phyloP scores from a whole-genome alignment of 2,797 vertebrate genomes.

The Lateolabrax maculatus region DNA sequence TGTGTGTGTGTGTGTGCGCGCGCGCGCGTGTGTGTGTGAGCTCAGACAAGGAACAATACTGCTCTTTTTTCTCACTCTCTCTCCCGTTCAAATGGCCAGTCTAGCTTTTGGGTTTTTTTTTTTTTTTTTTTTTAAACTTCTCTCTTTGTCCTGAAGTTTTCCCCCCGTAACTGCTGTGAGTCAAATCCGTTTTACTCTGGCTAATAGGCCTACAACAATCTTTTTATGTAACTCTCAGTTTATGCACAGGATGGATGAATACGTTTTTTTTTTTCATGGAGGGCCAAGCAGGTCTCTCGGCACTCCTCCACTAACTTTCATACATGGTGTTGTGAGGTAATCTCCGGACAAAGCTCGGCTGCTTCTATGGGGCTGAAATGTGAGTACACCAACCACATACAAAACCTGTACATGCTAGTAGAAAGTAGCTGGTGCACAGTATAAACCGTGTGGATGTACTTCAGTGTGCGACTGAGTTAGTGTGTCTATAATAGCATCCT shows the following conservation, averaged over 20 bases:
- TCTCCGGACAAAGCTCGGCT: constrained; percentile 22
- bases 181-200: constrained; percentile 41
- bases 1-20: constrained; percentile 39
- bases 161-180: constrained; percentile 38
- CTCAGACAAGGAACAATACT: constrained; percentile 76
- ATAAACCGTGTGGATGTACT: neutral
- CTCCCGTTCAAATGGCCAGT: constrained; percentile 30
- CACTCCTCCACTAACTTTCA: constrained; percentile 15
- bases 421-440: neutral
- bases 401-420: neutral
- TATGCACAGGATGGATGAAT: constrained; percentile 45
- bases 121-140: constrained; percentile 40
- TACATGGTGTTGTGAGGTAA: constrained; percentile 15
- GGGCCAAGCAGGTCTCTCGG: constrained; percentile 14
- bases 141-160: constrained; percentile 58
- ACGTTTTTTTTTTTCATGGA: constrained; percentile 3
- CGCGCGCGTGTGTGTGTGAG: constrained; percentile 16
- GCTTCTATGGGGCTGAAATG: constrained; percentile 18
- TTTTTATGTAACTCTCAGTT: constrained; percentile 59
- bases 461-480: neutral
- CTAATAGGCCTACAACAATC: constrained; percentile 45
- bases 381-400: constrained; percentile 1
- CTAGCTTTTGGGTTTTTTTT: constrained; percentile 14
- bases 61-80: constrained; percentile 50
- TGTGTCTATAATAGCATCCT: constrained; percentile 24